Conservation (phyloP, 2,797 vertebrate genomes). For the Eulemur mongoz region DNA sequence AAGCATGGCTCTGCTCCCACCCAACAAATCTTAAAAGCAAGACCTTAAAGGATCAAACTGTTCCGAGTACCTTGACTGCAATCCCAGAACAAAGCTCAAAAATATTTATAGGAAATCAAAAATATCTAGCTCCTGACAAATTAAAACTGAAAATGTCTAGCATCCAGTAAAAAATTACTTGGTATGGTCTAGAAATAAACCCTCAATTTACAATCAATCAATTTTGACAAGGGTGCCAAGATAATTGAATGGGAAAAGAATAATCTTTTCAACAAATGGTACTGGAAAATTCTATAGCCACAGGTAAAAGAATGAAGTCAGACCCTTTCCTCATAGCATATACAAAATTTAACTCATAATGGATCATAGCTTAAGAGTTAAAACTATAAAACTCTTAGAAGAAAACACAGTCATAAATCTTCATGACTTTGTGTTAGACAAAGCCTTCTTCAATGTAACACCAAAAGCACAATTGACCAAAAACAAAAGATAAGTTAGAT, state of each 20-base stretch:
- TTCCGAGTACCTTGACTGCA: not conserved
- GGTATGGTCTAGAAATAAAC: not conserved
- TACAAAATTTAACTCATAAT: not conserved
- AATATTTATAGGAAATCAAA: not conserved
- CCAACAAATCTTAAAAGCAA: not conserved
- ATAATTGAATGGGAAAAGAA: not conserved
- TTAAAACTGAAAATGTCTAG: not conserved
- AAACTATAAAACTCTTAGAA: not conserved
- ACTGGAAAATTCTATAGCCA: not conserved
- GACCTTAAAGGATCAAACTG: not conserved
- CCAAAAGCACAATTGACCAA: not conserved
- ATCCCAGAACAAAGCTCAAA: not conserved
- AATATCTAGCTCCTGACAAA: not conserved
- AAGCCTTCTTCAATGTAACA: not conserved
- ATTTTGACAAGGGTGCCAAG: not conserved
- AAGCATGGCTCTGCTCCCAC: not conserved
- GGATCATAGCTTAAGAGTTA: not conserved
- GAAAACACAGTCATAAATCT: not conserved
- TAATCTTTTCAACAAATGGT: not conserved
- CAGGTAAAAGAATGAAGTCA: not conserved
- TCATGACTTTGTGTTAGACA: not conserved
- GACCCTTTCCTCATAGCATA: not conserved
- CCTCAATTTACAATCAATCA: not conserved
- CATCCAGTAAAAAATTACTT: not conserved
- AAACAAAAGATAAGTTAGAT: not conserved